Base-by-base conservation (phyloP, 2,888 invertebrate genomes). In the Neoscelio sp. region DNA sequence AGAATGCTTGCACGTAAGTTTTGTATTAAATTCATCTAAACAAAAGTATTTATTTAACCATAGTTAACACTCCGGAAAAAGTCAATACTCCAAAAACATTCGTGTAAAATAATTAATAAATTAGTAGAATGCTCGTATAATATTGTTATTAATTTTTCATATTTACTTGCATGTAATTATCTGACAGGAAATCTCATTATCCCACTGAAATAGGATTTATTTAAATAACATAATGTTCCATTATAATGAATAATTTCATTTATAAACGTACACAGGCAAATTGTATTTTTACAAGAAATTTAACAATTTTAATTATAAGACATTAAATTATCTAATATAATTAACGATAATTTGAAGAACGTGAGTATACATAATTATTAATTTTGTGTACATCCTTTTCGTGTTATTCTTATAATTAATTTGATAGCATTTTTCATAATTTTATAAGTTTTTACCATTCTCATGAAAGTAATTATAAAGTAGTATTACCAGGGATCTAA, bases 41-140 rank as follows among this genome's bases (percentile, higher is more conserved):
- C 17, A 7, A 46, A 35, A 46, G 23, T 46, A 46, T 33, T 62
- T 46, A 62, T 62, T 60, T 60, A 62, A 62, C 46, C 42, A 62
- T 35, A 35, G 46, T 42, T 30, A 13, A 8, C 46, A 46, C 33
- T 46, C 30, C n/a, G n/a, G n/a, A n/a, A n/a, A n/a, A n/a, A n/a
- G 58, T 44, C 30, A 23, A 23, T 12, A 17, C 62, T 26, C 17
- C 8, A 18, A 46, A 33, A 62, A 62, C 46, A 33, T 2, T 30
- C 12, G 3, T 0, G 26, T 52, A 56, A 13, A 38, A 56, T 40
- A 40, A 40, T 56, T 56, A 40, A 26, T 40, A 40, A 26, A 56
- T 38, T 28, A 38, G 35, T 56, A 40, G 40, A 56, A 40, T 56
- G 56, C 26, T 40, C 28, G 26, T 40, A 13, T 15, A 26, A 23